Conservation (phyloP, 2,888 invertebrate species). For the Halictus quadricinctus region DNA sequence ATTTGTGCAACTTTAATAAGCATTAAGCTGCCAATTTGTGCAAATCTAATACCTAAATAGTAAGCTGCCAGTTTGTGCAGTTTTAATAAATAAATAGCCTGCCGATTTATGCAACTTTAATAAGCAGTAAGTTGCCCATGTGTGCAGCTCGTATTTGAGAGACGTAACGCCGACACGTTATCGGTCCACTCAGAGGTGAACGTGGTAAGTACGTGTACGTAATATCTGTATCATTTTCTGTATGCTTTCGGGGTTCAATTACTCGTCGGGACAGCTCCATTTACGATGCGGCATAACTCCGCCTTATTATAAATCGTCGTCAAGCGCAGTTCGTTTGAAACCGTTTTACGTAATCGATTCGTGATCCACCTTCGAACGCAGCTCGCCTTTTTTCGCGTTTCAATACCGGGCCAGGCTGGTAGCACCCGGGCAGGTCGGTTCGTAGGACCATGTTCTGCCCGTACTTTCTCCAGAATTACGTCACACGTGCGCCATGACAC, state of each 20-base stretch:
- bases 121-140: neutral
- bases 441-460: slow-evolving; percentile 48
- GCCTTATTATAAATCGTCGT: slow-evolving; percentile 37
- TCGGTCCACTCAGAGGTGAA: neutral
- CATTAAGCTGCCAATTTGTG: too few species aligned
- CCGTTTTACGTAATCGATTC: slow-evolving; percentile 62
- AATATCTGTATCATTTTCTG: slow-evolving; percentile 1
- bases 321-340: slow-evolving; percentile 30
- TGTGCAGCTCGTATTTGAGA: neutral
- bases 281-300: slow-evolving; percentile 23
- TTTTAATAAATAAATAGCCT: too few species aligned
- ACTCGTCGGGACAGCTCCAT: slow-evolving; percentile 41
- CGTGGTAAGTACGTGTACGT: neutral
- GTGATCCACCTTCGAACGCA: slow-evolving; percentile 57
- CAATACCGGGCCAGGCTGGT: slow-evolving; percentile 29
- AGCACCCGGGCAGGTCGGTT: slow-evolving; percentile 42
- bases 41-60: too few species aligned
- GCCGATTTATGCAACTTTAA: neutral
- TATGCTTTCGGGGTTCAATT: slow-evolving; percentile 26
- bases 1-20: neutral
- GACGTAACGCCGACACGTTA: neutral
- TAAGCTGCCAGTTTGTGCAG: too few species aligned
- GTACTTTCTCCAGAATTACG: slow-evolving; percentile 69
- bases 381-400: slow-evolving; percentile 50
- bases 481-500: slow-evolving; percentile 52